Evolutionary conservation across 2,888 invertebrate species (phyloP).

Genomic region (Conomelus anceps): DNA sequence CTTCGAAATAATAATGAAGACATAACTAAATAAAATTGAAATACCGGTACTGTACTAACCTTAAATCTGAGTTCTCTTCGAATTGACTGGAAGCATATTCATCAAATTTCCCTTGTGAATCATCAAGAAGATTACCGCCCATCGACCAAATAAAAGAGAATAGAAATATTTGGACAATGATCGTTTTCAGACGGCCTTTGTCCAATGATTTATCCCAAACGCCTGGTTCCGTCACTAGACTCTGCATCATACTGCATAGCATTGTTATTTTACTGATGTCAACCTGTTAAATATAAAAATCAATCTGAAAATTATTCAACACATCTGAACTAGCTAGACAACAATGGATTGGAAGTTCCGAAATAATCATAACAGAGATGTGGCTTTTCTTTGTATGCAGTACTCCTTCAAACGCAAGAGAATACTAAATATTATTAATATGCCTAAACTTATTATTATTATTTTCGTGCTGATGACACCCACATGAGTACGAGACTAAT

Average conservation of each 20-base stretch:
- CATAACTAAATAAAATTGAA: too few relatives aligned
- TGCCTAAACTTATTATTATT: too few relatives aligned
- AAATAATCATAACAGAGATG: too few relatives aligned
- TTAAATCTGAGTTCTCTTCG: slow-evolving; percentile 61
- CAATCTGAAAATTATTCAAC: too few relatives aligned
- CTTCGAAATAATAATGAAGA: too few relatives aligned
- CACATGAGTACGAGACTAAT: too few relatives aligned
- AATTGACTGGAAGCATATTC: slow-evolving; percentile 59
- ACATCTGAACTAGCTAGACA: too few relatives aligned
- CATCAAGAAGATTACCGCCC: slow-evolving; percentile 74
- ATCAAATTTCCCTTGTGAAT: slow-evolving; percentile 63
- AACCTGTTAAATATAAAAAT: slow-evolving; percentile 49
- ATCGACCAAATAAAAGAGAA: slow-evolving; percentile 79
- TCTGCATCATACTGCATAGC: slow-evolving; percentile 64
- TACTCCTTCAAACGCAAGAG: too few relatives aligned
- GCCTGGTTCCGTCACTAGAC: slow-evolving; percentile 58
- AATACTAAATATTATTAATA: not conserved
- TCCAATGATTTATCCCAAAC: slow-evolving; percentile 56
- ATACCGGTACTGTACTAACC: slow-evolving; percentile 43
- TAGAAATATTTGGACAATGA: slow-evolving; percentile 69
- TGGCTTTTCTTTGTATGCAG: too few relatives aligned
- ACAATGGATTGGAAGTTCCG: too few relatives aligned
- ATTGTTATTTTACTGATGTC: slow-evolving; percentile 75
- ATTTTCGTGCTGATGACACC: too few relatives aligned
- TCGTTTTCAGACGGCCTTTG: slow-evolving; percentile 48